Conservation (phyloP, 2,113 vertebrate species). For the Atractosteus spatula region DNA sequence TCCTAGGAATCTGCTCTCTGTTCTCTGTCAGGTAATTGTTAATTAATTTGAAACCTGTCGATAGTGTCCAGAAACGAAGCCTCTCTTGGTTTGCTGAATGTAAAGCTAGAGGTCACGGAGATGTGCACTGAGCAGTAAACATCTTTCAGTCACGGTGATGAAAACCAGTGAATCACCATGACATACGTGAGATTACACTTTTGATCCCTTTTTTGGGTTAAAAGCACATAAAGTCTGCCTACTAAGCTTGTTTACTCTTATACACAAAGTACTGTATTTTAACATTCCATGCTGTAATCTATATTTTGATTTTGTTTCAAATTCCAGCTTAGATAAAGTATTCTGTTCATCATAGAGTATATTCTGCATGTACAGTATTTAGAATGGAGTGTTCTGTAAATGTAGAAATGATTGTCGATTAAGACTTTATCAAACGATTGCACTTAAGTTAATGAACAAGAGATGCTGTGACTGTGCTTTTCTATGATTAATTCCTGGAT, state of each 20-base stretch:
- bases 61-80: neutral
- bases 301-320: neutral
- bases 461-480: too few relatives aligned
- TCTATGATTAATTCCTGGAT: too few relatives aligned
- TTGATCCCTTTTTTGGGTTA: too few relatives aligned
- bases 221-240: too few relatives aligned
- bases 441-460: too few relatives aligned
- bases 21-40: neutral
- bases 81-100: neutral
- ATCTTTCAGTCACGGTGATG: neutral
- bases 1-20: neutral
- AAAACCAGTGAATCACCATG: neutral
- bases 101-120: neutral
- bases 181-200: neutral
- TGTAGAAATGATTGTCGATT: too few relatives aligned
- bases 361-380: too few relatives aligned
- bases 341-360: too few relatives aligned
- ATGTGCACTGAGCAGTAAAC: neutral
- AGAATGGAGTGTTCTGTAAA: too few relatives aligned
- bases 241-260: too few relatives aligned
- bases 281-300: neutral
- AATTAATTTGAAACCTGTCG: constrained; percentile 9
- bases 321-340: too few relatives aligned
- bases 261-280: neutral
- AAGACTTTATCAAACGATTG: too few relatives aligned